These are phyloP conservation scores for Hirudo medicinalis DNA, from an alignment of 1,140 invertebrate genomes.

Conservation along the genomic window DNA sequence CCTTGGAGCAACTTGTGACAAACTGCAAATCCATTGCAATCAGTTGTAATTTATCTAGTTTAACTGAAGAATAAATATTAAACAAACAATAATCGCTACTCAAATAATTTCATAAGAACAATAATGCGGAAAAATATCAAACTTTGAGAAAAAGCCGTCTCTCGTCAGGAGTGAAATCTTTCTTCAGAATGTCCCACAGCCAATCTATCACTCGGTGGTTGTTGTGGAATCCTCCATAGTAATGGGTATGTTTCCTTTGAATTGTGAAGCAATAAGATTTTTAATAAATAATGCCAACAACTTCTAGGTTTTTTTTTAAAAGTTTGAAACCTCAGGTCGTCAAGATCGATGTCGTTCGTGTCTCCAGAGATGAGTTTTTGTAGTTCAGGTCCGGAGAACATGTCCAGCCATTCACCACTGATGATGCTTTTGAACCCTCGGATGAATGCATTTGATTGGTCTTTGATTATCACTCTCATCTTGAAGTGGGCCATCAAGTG, in stretches of 20 bases:
- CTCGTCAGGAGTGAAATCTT: slow-evolving; percentile 84
- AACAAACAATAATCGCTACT: background rate
- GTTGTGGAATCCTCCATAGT: slow-evolving; percentile 98
- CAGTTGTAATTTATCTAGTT: no score
- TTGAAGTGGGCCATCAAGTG: slow-evolving; percentile 96
- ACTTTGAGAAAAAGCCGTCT: slow-evolving; percentile 79
- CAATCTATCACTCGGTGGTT: slow-evolving; percentile 92
- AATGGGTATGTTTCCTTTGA: slow-evolving; percentile 70
- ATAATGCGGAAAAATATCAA: slow-evolving; percentile 14
- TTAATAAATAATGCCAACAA: background rate
- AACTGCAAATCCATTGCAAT: slow-evolving; percentile 54
- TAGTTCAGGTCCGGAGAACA: slow-evolving; percentile 93
- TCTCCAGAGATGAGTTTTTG: slow-evolving; percentile 46
- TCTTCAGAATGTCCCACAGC: slow-evolving; percentile 95
- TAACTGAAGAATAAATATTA: no score
- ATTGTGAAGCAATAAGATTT: slow-evolving; percentile 19
- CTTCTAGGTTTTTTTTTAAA: background rate
- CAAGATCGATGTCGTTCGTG: slow-evolving; percentile 57
- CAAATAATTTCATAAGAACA: slow-evolving; percentile 7
- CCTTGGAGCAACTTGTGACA: slow-evolving; percentile 95
- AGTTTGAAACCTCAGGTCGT: slow-evolving; percentile 56
- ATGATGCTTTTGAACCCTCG: slow-evolving; percentile 89
- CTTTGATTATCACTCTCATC: slow-evolving; percentile 74
- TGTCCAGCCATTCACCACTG: slow-evolving; percentile 79
- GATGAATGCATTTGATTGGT: slow-evolving; percentile 90